Conservation (phyloP, 2,113 vertebrate species). For the Anarrhichthys ocellatus region DNA sequence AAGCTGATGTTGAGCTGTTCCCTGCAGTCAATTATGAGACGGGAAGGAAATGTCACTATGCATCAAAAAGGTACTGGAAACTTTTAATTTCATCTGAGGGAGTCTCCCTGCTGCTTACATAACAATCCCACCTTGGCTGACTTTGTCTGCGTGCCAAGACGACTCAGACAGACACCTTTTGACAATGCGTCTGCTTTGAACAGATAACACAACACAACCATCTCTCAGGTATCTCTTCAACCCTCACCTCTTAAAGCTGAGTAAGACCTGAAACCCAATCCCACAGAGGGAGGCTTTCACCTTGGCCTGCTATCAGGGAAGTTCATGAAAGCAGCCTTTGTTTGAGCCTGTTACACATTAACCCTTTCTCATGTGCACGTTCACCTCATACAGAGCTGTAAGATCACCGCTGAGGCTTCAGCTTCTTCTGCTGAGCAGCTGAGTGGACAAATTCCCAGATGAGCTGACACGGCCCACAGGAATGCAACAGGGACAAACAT, state of each 20-base stretch:
- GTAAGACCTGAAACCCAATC: conserved; percentile 66
- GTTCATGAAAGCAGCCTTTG: conserved; percentile 73
- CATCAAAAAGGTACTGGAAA: background rate
- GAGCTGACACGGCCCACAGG: background rate
- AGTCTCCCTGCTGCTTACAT: conserved; percentile 9
- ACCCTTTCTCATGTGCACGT: conserved; percentile 49
- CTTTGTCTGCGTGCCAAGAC: background rate
- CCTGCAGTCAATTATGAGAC: conserved; percentile 5
- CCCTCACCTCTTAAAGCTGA: conserved; percentile 31
- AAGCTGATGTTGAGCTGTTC: background rate
- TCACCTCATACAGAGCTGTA: background rate
- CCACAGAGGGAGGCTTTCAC: conserved; percentile 52
- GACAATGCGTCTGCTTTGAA: background rate
- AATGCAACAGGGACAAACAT: background rate
- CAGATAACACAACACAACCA: conserved; percentile 28
- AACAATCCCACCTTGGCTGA: conserved; percentile 18
- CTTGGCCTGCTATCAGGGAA: conserved; percentile 61
- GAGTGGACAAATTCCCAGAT: conserved; percentile 20
- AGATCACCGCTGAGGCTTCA: background rate
- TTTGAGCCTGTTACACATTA: conserved; percentile 80
- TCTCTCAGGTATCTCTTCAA: conserved; percentile 33
- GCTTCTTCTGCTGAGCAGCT: conserved; percentile 18
- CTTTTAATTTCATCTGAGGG: background rate
- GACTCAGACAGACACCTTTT: background rate
- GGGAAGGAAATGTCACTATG: conserved; percentile 10